Conservation (phyloP, 2,888 invertebrate genomes). For the Punctoribates punctum region DNA sequence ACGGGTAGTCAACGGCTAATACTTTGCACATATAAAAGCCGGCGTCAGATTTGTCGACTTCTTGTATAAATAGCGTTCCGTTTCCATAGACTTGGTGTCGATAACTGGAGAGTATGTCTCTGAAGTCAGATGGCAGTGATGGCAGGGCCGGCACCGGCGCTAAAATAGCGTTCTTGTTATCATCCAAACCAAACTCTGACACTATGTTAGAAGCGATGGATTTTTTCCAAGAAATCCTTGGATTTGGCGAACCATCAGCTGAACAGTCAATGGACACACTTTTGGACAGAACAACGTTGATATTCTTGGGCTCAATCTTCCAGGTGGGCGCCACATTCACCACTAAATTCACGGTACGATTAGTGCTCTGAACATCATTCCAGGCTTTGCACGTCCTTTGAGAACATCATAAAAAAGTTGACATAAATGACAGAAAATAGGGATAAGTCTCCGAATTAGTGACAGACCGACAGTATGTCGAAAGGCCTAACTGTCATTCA, state of each 20-base stretch:
- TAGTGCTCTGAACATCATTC: conserved; percentile 48
- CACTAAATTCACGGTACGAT: conserved; percentile 51
- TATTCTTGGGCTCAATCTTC: conserved; percentile 46
- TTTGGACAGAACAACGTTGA: conserved; percentile 44
- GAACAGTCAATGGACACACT: conserved; percentile 46
- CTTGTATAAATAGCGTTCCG: conserved; percentile 49
- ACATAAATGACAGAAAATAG: background rate
- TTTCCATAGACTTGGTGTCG: conserved; percentile 45
- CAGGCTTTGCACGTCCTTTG: conserved; percentile 52
- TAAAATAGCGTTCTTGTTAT: background rate
- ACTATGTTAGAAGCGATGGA: conserved; percentile 3
- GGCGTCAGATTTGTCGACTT: conserved; percentile 48
- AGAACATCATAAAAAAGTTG: background rate
- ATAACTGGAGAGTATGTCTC: conserved; percentile 44
- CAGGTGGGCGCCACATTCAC: conserved; percentile 52
- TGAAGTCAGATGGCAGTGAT: conserved; percentile 43
- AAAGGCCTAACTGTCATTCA: background rate
- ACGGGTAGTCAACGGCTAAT: background rate
- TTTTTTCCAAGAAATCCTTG: conserved; percentile 47
- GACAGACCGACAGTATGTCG: background rate
- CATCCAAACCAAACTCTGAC: background rate
- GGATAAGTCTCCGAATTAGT: background rate
- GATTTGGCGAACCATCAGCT: conserved; percentile 46
- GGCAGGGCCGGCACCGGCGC: background rate
- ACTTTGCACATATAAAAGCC: conserved; percentile 50